These are phyloP conservation scores for Amblyopsis rosae DNA, from an alignment of 2,113 vertebrate genomes.

Conservation along the genomic window DNA sequence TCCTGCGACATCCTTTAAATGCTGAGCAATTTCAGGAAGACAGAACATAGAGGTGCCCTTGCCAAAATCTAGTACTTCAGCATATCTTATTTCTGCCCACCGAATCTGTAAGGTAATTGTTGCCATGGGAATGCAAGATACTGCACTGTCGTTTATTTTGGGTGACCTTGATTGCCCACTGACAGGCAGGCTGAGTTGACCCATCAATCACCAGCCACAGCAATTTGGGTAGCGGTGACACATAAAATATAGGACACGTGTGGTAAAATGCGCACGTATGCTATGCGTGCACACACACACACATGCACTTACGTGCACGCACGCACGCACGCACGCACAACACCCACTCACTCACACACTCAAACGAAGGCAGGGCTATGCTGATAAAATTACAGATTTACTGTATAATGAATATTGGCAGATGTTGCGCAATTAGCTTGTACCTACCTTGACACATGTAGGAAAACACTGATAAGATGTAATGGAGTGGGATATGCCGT, in stretches of 20 bases:
- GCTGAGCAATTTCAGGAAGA: not conserved
- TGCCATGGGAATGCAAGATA: not conserved
- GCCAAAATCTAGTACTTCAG: not conserved
- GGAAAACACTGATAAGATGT: not conserved
- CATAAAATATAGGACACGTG: not conserved
- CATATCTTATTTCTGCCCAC: not conserved
- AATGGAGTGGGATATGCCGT: not conserved
- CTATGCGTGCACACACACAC: not conserved
- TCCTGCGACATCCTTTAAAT: too few relatives aligned
- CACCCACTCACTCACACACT: not conserved
- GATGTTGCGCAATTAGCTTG: not conserved
- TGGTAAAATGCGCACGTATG: too few relatives aligned
- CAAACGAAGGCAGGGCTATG: not conserved
- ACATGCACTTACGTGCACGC: not conserved
- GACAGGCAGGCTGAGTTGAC: not conserved
- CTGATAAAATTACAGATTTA: not conserved
- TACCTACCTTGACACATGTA: not conserved
- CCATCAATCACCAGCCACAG: not conserved
- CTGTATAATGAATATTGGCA: not conserved
- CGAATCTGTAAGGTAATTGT: not conserved
- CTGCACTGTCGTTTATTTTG: not conserved
- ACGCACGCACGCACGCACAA: not conserved
- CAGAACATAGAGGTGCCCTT: not conserved
- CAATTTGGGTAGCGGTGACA: not conserved
- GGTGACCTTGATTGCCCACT: not conserved